A percentile compares a stretch with the other conserved stretches of the same genome.
Evolutionary conservation across 2,888 invertebrate species (phyloP).

Genomic region (Drosophila leonis): DNA sequence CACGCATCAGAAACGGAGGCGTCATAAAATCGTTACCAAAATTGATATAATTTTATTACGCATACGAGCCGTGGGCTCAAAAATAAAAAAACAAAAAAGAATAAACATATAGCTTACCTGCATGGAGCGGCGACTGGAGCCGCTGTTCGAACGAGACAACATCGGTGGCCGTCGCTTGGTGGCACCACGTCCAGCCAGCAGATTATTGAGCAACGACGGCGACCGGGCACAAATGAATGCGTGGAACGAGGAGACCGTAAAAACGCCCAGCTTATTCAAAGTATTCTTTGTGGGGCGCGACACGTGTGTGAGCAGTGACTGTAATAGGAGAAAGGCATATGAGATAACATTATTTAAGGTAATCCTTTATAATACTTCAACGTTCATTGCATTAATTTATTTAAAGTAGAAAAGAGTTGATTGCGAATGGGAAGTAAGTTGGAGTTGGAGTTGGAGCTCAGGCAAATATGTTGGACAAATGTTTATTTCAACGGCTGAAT

Average conservation of each 20-base stretch:
- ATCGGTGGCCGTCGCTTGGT: constrained; percentile 96
- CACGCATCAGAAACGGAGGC: constrained; percentile 27
- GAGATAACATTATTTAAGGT: background rate
- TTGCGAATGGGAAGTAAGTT: background rate
- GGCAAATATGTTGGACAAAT: constrained; percentile 1
- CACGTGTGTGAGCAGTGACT: constrained; percentile 97
- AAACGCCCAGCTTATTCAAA: constrained; percentile 97
- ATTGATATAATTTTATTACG: constrained; percentile 76
- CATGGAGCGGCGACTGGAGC: constrained; percentile 94
- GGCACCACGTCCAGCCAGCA: constrained; percentile 95
- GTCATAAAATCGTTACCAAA: constrained; percentile 64
- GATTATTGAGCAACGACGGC: constrained; percentile 95
- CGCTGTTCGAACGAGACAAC: constrained; percentile 95
- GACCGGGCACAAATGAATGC: constrained; percentile 98
- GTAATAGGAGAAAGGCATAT: constrained; percentile 84
- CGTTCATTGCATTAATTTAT: background rate
- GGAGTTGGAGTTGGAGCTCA: background rate
- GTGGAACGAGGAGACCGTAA: constrained; percentile 99
- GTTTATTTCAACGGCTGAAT: constrained; percentile 22
- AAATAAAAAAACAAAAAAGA: background rate
- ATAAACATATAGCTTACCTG: constrained; percentile 87
- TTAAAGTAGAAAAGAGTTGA: background rate
- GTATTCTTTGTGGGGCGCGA: constrained; percentile 97
- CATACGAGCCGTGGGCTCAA: constrained; percentile 52
- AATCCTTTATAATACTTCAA: background rate